Base-by-base conservation (phyloP, 2,888 invertebrate genomes). In the Tipula unca region DNA sequence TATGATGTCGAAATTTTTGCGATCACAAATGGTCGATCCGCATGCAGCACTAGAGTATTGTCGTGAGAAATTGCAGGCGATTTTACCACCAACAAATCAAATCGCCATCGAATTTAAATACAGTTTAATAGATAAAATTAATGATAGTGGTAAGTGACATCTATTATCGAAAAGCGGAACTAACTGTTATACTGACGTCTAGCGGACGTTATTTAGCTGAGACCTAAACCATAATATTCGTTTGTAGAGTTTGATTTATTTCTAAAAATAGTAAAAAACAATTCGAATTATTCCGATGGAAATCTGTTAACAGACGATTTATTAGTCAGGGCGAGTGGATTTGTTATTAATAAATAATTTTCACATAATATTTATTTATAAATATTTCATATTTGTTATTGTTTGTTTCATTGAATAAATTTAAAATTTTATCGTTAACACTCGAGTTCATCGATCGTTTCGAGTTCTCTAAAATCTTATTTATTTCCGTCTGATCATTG, bases 1-100 rank as follows among this genome's bases (percentile, higher is more conserved):
- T 4, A 84, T 84, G 32, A 39, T 84, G 10, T 17, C 39, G 13
- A 36, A 83, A 17, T 83, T 32, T 32, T n/a, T 83, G 29, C 29
- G 35, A n/a, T 83, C 83, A n/a, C 83, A n/a, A 1, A 42, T 42
- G 1, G 89, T 89, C 5, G 89, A 89, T 39, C 86, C 89, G 6
- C 89, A 90, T 87, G 90, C 90, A 89, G 89, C 90, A 86, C 90
- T 90, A 87, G 90, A 90, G 86, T 90, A 91, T 54, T 89, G 90
- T 0, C 87, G 90, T 39, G 89, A 32, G 4, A 83, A 32, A 83
- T 83, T 83, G 17, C 8, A 13, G 17, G 4, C 29, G 5, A 32
- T 32, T 86, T 90, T 90, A 85, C 91, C 91, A 17, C 87, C 90
- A 1, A 89, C 89, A 4, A 91, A 90, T 86, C 90, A 91, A 86